These are phyloP conservation scores for Oreochromis aureus DNA, from an alignment of 2,113 vertebrate species.

Conservation along the genomic window DNA sequence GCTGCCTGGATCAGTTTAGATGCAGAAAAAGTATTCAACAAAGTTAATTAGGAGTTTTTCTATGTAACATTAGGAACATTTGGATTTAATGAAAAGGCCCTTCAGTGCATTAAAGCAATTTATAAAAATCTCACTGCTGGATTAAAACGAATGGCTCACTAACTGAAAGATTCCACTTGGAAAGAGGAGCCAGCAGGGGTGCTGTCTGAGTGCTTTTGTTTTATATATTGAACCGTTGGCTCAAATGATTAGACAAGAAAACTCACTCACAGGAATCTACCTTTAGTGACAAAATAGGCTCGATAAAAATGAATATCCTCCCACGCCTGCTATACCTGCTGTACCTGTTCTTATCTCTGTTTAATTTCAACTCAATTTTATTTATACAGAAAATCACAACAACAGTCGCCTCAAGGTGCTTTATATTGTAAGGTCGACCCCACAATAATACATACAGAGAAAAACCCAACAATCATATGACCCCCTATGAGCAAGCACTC, in stretches of 20 bases:
- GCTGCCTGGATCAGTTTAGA: neutral
- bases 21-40: neutral
- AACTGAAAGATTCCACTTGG: neutral
- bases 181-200: neutral
- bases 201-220: too few relatives aligned
- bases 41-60: neutral
- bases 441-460: too few relatives aligned
- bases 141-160: neutral
- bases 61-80: fast-evolving
- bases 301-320: neutral
- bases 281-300: neutral
- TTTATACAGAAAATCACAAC: neutral
- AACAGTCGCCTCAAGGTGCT: too few relatives aligned
- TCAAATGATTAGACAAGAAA: neutral
- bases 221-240: too few relatives aligned
- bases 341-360: neutral
- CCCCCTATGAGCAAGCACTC: too few relatives aligned
- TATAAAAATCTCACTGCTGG: neutral
- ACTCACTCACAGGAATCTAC: neutral
- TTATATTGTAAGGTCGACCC: too few relatives aligned
- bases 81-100: neutral
- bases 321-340: neutral
- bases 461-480: too few relatives aligned
- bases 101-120: neutral
- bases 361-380: neutral